Percentiles rank a stretch among this genome's conserved stretches.
These are phyloP conservation scores for Drosophila ezoana DNA, from an alignment of 2,888 invertebrate genomes.

Conservation along the genomic window DNA sequence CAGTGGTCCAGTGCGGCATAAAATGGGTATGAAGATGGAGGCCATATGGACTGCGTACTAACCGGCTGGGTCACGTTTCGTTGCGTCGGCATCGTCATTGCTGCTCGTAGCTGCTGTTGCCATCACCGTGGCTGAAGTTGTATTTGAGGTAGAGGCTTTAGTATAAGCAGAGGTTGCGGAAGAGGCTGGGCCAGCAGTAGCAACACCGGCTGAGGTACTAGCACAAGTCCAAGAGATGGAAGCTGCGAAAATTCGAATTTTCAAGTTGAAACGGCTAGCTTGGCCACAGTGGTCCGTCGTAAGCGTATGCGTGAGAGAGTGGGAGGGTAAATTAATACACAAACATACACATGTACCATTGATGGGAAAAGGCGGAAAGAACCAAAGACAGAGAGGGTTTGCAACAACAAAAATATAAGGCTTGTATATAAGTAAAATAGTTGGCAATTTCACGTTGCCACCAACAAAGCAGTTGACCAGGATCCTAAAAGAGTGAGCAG, in stretches of 20 bases:
- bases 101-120: conserved; percentile 33
- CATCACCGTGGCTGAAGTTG: conserved; percentile 49
- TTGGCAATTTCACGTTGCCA: conserved; percentile 76
- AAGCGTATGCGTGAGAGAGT: conserved; percentile 53
- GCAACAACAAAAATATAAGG: conserved; percentile 67
- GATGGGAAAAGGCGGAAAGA: conserved; percentile 26
- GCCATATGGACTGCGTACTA: conserved; percentile 74
- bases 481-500: conserved; percentile 58
- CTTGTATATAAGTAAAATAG: conserved; percentile 65
- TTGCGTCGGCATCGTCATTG: conserved; percentile 66
- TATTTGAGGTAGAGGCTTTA: conserved; percentile 37
- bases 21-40: conserved; percentile 70
- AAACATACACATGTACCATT: conserved; percentile 68
- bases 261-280: conserved; percentile 70
- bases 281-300: conserved; percentile 51
- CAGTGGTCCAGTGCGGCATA: conserved; percentile 66
- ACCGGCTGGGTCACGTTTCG: conserved; percentile 77
- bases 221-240: conserved; percentile 64
- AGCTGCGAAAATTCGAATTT: conserved; percentile 77
- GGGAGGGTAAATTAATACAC: conserved; percentile 75
- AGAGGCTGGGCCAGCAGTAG: conserved; percentile 12
- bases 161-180: conserved; percentile 12
- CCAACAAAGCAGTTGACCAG: conserved; percentile 69
- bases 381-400: conserved; percentile 57
- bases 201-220: conserved; percentile 59